phyloP scores from a whole-genome alignment of 2,888 invertebrate species.

The Pyrrhia umbra region DNA sequence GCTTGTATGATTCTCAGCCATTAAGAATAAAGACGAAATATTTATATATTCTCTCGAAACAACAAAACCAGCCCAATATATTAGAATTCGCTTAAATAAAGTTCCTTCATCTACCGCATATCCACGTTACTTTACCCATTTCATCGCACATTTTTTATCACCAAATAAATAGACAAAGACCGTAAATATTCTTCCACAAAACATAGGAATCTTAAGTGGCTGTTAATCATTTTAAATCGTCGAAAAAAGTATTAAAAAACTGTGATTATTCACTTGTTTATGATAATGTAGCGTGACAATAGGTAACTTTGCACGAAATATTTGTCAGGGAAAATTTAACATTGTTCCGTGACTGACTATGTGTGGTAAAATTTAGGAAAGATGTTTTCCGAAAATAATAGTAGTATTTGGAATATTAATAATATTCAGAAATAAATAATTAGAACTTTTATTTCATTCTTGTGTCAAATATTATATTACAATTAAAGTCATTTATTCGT shows the following conservation, averaged over 20 bases:
- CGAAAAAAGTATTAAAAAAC: conserved; percentile 20
- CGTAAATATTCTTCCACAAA: conserved; percentile 7
- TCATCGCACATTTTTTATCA: not conserved
- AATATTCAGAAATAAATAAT: no score
- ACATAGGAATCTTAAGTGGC: conserved; percentile 31
- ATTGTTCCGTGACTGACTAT: conserved; percentile 34
- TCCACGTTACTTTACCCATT: not conserved
- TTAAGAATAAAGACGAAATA: no score
- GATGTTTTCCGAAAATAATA: not conserved
- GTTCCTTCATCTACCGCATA: no score
- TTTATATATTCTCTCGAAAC: no score
- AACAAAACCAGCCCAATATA: no score
- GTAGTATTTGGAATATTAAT: no score
- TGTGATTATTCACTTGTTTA: conserved; percentile 37
- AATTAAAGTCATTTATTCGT: no score
- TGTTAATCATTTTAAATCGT: conserved; percentile 29
- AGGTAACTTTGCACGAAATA: conserved; percentile 38
- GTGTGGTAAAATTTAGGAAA: conserved; percentile 1
- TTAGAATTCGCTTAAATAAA: no score
- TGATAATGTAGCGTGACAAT: conserved; percentile 51
- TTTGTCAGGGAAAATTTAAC: conserved; percentile 37
- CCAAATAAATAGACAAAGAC: conserved; percentile 21
- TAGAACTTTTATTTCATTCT: no score
- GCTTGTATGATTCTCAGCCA: no score
- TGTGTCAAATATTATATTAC: no score